Evolutionary conservation across 2,797 vertebrate genomes (phyloP).

Genomic region (Odontamblyopus rebecca): DNA sequence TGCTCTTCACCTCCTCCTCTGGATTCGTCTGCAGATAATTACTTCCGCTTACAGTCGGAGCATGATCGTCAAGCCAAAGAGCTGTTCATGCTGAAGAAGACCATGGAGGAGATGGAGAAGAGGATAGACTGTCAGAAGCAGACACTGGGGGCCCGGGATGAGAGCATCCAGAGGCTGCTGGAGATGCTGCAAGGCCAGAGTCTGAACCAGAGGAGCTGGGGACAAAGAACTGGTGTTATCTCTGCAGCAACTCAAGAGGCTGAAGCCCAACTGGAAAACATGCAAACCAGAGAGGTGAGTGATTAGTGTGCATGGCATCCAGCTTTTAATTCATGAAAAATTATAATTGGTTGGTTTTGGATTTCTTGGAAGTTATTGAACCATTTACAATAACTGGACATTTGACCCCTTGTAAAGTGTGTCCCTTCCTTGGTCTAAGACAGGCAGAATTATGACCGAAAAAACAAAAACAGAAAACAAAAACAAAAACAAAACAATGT

Average conservation of each 20-base stretch:
- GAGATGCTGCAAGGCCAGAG: constrained; percentile 93
- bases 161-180: constrained; percentile 93
- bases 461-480: too few relatives aligned
- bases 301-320: not conserved
- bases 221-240: constrained; percentile 66
- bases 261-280: constrained; percentile 89
- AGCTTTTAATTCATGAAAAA: not conserved
- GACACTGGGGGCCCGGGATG: constrained; percentile 90
- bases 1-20: constrained; percentile 75
- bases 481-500: too few relatives aligned
- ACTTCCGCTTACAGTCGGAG: constrained; percentile 87
- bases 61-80: constrained; percentile 95
- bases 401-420: too few relatives aligned
- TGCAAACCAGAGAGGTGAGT: constrained; percentile 91
- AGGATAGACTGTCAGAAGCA: constrained; percentile 95
- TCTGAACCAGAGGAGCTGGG: constrained; percentile 80
- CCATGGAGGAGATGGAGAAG: constrained; percentile 93
- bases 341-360: too few relatives aligned
- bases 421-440: too few relatives aligned
- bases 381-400: too few relatives aligned
- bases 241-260: constrained; percentile 81
- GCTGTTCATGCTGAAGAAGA: constrained; percentile 89
- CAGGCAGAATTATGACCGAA: too few relatives aligned
- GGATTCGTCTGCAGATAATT: constrained; percentile 90
- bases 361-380: too few relatives aligned